Conservation (phyloP, 2,888 invertebrate genomes). For the Beris chalybata region DNA sequence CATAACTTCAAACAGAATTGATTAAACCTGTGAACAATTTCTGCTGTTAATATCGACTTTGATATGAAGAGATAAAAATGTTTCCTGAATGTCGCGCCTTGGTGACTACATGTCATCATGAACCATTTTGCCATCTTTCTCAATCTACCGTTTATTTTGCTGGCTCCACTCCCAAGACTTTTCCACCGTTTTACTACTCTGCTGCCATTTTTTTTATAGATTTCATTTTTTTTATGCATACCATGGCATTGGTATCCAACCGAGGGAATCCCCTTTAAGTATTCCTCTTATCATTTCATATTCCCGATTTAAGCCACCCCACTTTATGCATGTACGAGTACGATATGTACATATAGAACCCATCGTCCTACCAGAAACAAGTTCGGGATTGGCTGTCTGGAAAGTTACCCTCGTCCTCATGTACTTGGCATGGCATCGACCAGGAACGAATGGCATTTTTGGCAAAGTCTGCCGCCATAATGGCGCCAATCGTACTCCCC, state of each 20-base stretch:
- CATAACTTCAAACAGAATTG: too few species aligned
- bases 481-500: constrained; percentile 49
- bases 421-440: background rate
- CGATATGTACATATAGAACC: too few species aligned
- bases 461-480: constrained; percentile 51
- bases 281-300: constrained; percentile 1
- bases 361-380: background rate
- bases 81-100: constrained; percentile 19
- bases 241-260: too few species aligned
- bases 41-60: too few species aligned
- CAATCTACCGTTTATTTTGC: background rate
- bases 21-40: too few species aligned
- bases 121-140: constrained; percentile 2
- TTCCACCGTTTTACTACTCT: constrained; percentile 10
- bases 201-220: constrained; percentile 18
- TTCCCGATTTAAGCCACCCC: too few species aligned
- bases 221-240: too few species aligned
- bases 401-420: constrained; percentile 2
- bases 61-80: constrained; percentile 5
- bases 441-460: constrained; percentile 41
- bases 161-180: constrained; percentile 23
- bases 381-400: constrained; percentile 22
- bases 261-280: constrained; percentile 12
- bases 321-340: too few species aligned
- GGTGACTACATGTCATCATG: constrained; percentile 23